Evolutionary conservation across 1,140 invertebrate species (phyloP).

Genomic region (Sinella curviseta): DNA sequence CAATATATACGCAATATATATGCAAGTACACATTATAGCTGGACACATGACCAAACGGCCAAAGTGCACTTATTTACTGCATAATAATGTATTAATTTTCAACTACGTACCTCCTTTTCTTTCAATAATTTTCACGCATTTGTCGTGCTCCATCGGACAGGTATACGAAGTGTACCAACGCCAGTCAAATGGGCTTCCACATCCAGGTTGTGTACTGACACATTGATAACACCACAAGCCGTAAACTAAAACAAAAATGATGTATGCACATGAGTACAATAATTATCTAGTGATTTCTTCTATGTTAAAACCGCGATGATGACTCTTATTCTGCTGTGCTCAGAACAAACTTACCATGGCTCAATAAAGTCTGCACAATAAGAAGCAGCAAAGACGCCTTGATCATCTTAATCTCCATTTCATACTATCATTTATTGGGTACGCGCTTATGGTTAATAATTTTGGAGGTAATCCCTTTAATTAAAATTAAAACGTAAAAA

Average conservation of each 20-base stretch:
- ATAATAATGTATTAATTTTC: background rate
- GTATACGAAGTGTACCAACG: constrained; percentile 70
- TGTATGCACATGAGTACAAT: background rate
- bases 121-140: constrained; percentile 88
- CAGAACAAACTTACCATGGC: background rate
- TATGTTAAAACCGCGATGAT: too few species aligned
- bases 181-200: constrained; percentile 82
- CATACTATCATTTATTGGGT: too few species aligned
- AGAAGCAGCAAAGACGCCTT: background rate
- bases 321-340: background rate
- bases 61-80: too few species aligned
- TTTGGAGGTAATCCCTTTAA: too few species aligned
- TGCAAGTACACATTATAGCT: too few species aligned
- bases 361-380: background rate
- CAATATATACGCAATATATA: too few species aligned
- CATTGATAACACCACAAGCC: constrained; percentile 81
- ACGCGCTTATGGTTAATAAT: too few species aligned
- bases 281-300: too few species aligned
- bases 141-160: constrained; percentile 80
- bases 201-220: constrained; percentile 83
- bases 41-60: too few species aligned
- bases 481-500: too few species aligned
- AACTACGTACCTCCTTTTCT: constrained; percentile 83
- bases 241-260: background rate
- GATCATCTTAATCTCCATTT: background rate